Evolutionary conservation across 1,140 invertebrate species (phyloP).

Genomic region (Drosophila lowei): DNA sequence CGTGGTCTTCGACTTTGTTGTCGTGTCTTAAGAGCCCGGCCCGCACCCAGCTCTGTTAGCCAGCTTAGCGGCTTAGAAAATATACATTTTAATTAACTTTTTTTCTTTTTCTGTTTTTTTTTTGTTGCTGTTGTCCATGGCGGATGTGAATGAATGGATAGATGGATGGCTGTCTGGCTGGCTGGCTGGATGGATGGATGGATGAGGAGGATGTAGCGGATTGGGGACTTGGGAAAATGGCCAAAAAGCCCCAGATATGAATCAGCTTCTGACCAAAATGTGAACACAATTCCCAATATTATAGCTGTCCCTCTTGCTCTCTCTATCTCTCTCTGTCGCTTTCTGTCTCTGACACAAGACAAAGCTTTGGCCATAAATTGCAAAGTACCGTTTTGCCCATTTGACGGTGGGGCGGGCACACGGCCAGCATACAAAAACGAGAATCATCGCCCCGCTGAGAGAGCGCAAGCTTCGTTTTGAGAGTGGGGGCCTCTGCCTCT

Average conservation of each 20-base stretch:
- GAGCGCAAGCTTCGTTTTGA: constrained; percentile 33
- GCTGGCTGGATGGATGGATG: constrained; percentile 13
- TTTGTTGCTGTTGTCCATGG: constrained; percentile 19
- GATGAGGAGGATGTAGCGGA: constrained; percentile 12
- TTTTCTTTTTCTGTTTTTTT: background rate
- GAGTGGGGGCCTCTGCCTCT: background rate
- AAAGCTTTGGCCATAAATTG: constrained; percentile 69
- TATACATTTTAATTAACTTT: constrained; percentile 69
- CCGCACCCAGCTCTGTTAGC: too few species aligned
- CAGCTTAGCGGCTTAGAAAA: constrained; percentile 27
- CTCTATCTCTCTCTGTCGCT: background rate
- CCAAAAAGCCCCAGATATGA: constrained; percentile 62
- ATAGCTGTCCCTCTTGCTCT: constrained; percentile 6
- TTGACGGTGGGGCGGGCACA: constrained; percentile 42
- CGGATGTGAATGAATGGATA: constrained; percentile 40
- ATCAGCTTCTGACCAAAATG: constrained; percentile 69
- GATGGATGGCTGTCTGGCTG: constrained; percentile 17
- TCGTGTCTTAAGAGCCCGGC: too few species aligned
- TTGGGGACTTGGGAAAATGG: constrained; percentile 39
- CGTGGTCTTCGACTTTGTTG: too few species aligned
- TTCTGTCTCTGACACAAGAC: constrained; percentile 31
- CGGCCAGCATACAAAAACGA: constrained; percentile 54
- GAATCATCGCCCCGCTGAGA: constrained; percentile 34
- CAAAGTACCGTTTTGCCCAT: constrained; percentile 70
- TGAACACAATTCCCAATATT: constrained; percentile 58